phyloP scores from a whole-genome alignment of 1,140 invertebrate species.

The Musca domestica region DNA sequence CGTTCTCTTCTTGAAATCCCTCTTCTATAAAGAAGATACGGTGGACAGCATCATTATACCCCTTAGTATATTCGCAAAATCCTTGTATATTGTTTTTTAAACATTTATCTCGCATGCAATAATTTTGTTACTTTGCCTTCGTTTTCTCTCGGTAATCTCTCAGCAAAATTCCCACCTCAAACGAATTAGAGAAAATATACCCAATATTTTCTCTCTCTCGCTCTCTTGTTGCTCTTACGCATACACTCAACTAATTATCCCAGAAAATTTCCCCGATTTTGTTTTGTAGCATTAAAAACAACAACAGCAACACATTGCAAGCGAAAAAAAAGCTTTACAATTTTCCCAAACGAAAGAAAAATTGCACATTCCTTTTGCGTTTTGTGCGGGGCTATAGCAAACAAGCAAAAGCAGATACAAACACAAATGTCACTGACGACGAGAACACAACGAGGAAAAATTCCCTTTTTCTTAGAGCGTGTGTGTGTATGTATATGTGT shows the following conservation, averaged over 20 bases:
- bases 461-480: not conserved
- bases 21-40: not conserved
- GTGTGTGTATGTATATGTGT: not conserved
- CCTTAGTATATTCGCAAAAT: not conserved
- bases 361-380: not conserved
- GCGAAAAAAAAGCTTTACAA: not conserved
- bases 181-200: no score
- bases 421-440: no score
- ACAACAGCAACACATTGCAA: not conserved
- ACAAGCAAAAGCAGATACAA: not conserved
- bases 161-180: not conserved
- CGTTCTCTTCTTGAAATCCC: no score
- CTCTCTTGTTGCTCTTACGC: not conserved
- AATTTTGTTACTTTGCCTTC: not conserved
- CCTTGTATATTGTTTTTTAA: not conserved
- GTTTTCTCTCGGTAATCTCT: not conserved
- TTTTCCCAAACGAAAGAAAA: not conserved
- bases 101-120: not conserved
- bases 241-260: slow-evolving; percentile 4
- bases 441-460: not conserved
- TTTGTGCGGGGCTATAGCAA: no score
- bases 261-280: slow-evolving; percentile 14
- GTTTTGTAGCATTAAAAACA: not conserved
- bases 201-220: not conserved
- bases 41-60: not conserved